Evolutionary conservation across 1,140 invertebrate species (phyloP).

Genomic region (Drosophila funebris): DNA sequence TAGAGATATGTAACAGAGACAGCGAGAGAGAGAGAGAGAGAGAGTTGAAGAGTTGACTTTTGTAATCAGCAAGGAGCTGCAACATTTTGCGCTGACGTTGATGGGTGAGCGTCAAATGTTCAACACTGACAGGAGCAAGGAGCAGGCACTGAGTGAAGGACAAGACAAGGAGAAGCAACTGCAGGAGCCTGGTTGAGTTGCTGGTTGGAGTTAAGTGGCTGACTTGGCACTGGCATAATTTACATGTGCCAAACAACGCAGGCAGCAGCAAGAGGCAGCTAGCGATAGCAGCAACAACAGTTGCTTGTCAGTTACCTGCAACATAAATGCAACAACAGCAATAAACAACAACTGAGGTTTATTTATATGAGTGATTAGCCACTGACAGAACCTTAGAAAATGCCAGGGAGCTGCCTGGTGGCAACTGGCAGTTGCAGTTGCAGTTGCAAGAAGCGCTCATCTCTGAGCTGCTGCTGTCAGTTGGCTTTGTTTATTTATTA

Average conservation of each 20-base stretch:
- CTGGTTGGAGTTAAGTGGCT: slow-evolving; percentile 64
- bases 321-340: slow-evolving; percentile 1
- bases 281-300: slow-evolving; percentile 47
- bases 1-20: background rate
- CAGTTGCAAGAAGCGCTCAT: slow-evolving; percentile 3
- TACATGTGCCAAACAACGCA: slow-evolving; percentile 76
- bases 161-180: background rate
- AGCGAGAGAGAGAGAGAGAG: slow-evolving; percentile 1
- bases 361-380: slow-evolving; percentile 81
- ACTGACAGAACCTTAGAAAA: slow-evolving; percentile 38
- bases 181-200: background rate
- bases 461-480: slow-evolving; percentile 11
- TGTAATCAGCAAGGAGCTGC: slow-evolving; percentile 67
- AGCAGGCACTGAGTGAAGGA: background rate
- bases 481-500: slow-evolving; percentile 73
- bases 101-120: slow-evolving; percentile 55
- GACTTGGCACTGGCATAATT: slow-evolving; percentile 78
- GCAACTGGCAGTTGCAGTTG: slow-evolving; percentile 1
- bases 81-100: slow-evolving; percentile 42
- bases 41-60: slow-evolving; percentile 58
- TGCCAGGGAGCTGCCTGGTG: no score
- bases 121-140: slow-evolving; percentile 40
- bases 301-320: slow-evolving; percentile 36
- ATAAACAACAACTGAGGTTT: slow-evolving; percentile 47
- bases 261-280: no score